Evolutionary conservation across 2,888 invertebrate species (phyloP), one percentile per base, ranked within the genome.

Genomic region (Phalangium opilio): DNA sequence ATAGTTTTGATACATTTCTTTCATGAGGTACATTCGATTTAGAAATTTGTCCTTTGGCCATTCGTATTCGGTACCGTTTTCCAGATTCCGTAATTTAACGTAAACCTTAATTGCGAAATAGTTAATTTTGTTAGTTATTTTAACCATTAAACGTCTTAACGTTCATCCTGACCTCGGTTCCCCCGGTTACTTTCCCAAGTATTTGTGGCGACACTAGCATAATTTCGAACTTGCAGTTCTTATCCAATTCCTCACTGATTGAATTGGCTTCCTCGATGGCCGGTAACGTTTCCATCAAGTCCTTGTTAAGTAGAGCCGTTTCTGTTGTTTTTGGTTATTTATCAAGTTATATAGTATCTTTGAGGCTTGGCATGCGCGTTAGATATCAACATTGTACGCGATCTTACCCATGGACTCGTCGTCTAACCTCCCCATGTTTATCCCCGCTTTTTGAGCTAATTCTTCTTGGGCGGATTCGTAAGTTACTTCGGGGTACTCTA

Each of bases 401-500:
- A 8, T 7, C 39, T 33, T 48, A 53, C 51, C 51, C 10, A 48
- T 21, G 3, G 52, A 52, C 33, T 50, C 44, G 42, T 55, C 58
- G 17, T 54, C 55, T 27, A 27, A 27, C 18, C 33, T 52, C 40
- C 49, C 54, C 27, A 55, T 50, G 19, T 50, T 44, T n/a, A 67
- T 57, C 2, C 67, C 67, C 19, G 64, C 61, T 50, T 65, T 65
- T 20, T 64, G 58, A 0, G 73, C 72, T 33, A 74, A 70, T 59
- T 74, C 74, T 48, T 71, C 68, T 56, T 71, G 70, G 2, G 72
- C 72, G 56, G 61, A 63, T 49, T 73, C 72, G 56, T 66, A 74
- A 3, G 68, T 70, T 32, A 72, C 62, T 8, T 63, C 64, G 1
- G 65, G 61, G 35, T 58, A 60, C 5, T 58, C 60, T 49, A 62